Percentiles rank a stretch among this genome's conserved stretches.
These are phyloP conservation scores for Colaptes auratus DNA, from an alignment of 2,113 vertebrate species.

Conservation along the genomic window DNA sequence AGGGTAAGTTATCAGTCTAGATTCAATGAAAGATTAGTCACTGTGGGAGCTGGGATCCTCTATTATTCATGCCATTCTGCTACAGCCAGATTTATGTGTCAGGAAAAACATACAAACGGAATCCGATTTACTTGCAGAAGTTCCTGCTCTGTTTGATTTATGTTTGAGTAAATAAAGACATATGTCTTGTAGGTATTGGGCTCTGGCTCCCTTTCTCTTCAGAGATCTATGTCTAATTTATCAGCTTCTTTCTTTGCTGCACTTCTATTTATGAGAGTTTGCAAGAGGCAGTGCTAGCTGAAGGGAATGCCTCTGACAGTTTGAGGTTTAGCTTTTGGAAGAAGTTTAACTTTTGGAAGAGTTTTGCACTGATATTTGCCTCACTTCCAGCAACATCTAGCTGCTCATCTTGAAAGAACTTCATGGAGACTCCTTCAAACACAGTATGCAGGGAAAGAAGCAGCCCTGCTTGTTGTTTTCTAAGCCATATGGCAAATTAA, in stretches of 20 bases:
- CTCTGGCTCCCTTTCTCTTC: conserved; percentile 60
- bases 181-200: conserved; percentile 74
- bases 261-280: neutral
- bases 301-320: neutral
- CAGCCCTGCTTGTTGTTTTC: neutral
- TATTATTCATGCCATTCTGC: conserved; percentile 79
- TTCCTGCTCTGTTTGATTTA: conserved; percentile 80
- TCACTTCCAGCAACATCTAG: neutral
- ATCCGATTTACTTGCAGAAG: conserved; percentile 80
- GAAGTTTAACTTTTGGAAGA: neutral
- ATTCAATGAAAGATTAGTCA: conserved; percentile 74
- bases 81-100: conserved; percentile 83
- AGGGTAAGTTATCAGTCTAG: conserved; percentile 71
- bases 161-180: conserved; percentile 81
- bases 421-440: neutral
- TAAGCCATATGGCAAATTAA: conserved; percentile 28
- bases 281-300: neutral
- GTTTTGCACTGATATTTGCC: neutral
- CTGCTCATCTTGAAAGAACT: neutral
- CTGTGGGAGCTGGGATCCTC: conserved; percentile 75
- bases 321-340: neutral
- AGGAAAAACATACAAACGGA: conserved; percentile 85
- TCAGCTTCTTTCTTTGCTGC: conserved; percentile 65
- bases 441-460: neutral
- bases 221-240: conserved; percentile 60